These are phyloP conservation scores for rat (Rattus norvegicus) DNA, from an alignment of 2,113 vertebrate genomes.

Conservation along the genomic window GRCr8 NC_086019.1:209267501-209268000, in stretches of 20 bases:
- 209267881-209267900: background rate
- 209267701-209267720: background rate
- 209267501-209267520: background rate
- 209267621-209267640: background rate
- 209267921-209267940: background rate
- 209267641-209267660: background rate
- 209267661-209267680: background rate
- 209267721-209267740: too few relatives aligned
- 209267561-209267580: fast-evolving
- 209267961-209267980: background rate
- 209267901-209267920: background rate
- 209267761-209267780: fast-evolving
- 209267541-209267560: background rate
- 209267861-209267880: fast-evolving
- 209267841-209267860: background rate
- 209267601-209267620: background rate
- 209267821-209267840: background rate
- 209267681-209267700: too few relatives aligned
- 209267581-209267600: background rate
- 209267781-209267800: fast-evolving
- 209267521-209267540: background rate
- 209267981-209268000: background rate
- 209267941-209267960: background rate
- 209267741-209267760: background rate
- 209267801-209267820: background rate